phyloP scores from a whole-genome alignment of 2,797 vertebrate species.

The Danio albolineatus region DNA sequence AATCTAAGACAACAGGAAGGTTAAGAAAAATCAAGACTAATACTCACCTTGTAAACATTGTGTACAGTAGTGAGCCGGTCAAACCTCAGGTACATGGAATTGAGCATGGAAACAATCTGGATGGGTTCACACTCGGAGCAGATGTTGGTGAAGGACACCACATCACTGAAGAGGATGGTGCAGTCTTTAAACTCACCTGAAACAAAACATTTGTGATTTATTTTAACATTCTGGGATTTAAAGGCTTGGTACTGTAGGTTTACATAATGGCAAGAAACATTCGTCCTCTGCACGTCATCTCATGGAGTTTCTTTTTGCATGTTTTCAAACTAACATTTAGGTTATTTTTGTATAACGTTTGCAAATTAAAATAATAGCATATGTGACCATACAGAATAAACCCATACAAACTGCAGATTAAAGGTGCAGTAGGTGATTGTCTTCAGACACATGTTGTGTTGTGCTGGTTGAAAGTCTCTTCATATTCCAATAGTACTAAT shows the following conservation, averaged over 20 bases:
- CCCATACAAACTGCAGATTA: too few species aligned
- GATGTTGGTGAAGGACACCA: conserved; percentile 84
- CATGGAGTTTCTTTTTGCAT: too few species aligned
- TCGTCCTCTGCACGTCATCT: background rate
- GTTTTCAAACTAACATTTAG: too few species aligned
- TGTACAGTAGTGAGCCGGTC: conserved; percentile 84
- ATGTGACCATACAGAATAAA: too few species aligned
- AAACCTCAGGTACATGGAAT: conserved; percentile 83
- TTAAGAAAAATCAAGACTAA: background rate
- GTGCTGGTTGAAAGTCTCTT: too few species aligned
- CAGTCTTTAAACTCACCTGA: conserved; percentile 82
- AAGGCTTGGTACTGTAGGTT: background rate
- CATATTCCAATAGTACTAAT: too few species aligned
- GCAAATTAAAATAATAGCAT: too few species aligned
- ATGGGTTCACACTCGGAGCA: conserved; percentile 84
- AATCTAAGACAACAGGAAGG: too few species aligned
- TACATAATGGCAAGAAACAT: background rate
- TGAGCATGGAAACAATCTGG: conserved; percentile 83
- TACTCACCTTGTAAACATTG: conserved; percentile 82
- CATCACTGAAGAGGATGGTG: conserved; percentile 84
- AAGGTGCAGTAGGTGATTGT: too few species aligned
- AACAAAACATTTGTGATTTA: background rate
- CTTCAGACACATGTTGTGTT: too few species aligned
- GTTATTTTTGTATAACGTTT: too few species aligned
- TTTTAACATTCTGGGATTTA: too few species aligned